phyloP scores from a whole-genome alignment of 2,888 invertebrate genomes.

The Melanostoma scalare region DNA sequence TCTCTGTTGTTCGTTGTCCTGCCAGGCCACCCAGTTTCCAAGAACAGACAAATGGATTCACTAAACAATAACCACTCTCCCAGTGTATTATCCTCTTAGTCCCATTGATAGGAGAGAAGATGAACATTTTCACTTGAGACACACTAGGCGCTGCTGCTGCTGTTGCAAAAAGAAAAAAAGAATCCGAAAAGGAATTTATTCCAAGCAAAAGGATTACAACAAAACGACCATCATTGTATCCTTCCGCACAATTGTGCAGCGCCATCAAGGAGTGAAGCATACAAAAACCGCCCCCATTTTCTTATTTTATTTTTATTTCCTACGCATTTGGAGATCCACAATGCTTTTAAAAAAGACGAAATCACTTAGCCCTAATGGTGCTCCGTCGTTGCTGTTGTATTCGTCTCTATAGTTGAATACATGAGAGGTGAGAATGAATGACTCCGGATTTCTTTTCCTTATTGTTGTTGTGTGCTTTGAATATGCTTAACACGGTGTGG shows the following conservation, averaged over 20 bases:
- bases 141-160: slow-evolving; percentile 21
- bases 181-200: slow-evolving; percentile 4
- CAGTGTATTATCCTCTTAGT: slow-evolving; percentile 46
- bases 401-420: slow-evolving; percentile 50
- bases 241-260: slow-evolving; percentile 68
- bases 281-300: slow-evolving; percentile 59
- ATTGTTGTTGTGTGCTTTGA: background rate
- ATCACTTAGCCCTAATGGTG: slow-evolving; percentile 73
- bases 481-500: background rate
- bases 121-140: slow-evolving; percentile 54
- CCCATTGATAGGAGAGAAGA: slow-evolving; percentile 15
- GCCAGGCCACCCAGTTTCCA: slow-evolving; percentile 23
- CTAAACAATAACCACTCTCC: slow-evolving; percentile 48
- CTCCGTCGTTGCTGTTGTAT: slow-evolving; percentile 58
- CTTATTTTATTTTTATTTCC: background rate
- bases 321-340: slow-evolving; percentile 54
- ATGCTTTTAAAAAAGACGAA: slow-evolving; percentile 54
- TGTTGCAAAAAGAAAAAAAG: slow-evolving; percentile 6
- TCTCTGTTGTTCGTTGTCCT: slow-evolving; percentile 1
- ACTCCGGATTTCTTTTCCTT: slow-evolving; percentile 43
- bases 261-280: slow-evolving; percentile 37
- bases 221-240: slow-evolving; percentile 65
- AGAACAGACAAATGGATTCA: slow-evolving; percentile 39
- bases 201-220: slow-evolving; percentile 45
- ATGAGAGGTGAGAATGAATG: slow-evolving; percentile 70